Base-by-base conservation (phyloP, 2,797 vertebrate genomes). In the Streptopelia turtur region DNA sequence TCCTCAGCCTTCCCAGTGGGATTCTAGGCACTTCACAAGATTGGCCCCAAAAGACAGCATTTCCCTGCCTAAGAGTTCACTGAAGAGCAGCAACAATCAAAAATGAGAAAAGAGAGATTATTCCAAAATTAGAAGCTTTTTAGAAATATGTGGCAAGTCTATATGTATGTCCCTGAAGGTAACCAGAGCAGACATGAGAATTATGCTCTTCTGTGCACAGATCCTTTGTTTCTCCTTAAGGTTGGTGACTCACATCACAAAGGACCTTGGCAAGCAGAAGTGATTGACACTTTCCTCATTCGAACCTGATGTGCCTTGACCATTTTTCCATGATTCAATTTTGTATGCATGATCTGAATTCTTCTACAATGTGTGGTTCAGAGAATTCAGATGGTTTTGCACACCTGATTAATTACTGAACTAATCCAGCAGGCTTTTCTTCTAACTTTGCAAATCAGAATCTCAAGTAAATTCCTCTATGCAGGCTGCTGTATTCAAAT, bases 321-420 rank as follows among this genome's bases (percentile, higher is more conserved):
- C 69, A 39, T 90, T 90, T 94, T 84, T 74, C 82, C 50, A 37
- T 63, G 63, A 93, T 94, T 92, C 86, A 63, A 53, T 91, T 82
- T 66, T 71, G 49, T 92, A 89, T 87, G 79, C 80, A 81, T 57
- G 87, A 72, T 94, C 70, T 90, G 79, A 95, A 50, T 68, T 93
- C 92, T 91, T 80, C 69, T 49, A 13, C 5, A 5, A 30, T 31
- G 64, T 63, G 50, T 25, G 66, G 24, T 72, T 95, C 85, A 52
- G 79, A 92, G 69, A 94, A 92, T 91, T 95, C 88, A 89, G 57
- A 84, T 87, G 78, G 64, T 52, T 95, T 90, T 88, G 79, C 82
- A 91, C 57, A 94, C 83, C 91, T 95, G 90, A 95, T 87, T 95
- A 96, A 91, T 94, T 92, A 60, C 59, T 90, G 83, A 93, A 72